phyloP scores from a whole-genome alignment of 2,888 invertebrate genomes.

The Lasiommata megera region DNA sequence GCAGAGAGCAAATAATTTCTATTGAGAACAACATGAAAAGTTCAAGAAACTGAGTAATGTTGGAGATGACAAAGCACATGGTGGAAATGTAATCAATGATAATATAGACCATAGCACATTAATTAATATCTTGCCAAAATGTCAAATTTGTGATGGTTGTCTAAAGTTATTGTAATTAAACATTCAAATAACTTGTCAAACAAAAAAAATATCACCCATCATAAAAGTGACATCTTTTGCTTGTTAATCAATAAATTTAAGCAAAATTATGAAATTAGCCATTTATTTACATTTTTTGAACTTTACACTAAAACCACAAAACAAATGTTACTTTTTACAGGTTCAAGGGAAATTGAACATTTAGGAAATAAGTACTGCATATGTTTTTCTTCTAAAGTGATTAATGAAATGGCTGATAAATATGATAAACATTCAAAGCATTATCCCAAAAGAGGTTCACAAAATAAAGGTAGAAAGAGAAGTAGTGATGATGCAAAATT shows the following conservation, averaged over 20 bases:
- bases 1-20: slow-evolving; percentile 35
- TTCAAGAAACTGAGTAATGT: slow-evolving; percentile 59
- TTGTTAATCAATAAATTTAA: slow-evolving; percentile 28
- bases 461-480: slow-evolving; percentile 44
- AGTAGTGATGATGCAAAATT: slow-evolving; percentile 36
- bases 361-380: slow-evolving; percentile 31
- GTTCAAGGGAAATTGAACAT: slow-evolving; percentile 33
- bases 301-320: slow-evolving; percentile 28
- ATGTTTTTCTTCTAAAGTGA: slow-evolving; percentile 32
- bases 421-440: slow-evolving; percentile 43
- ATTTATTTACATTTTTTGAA: slow-evolving; percentile 17
- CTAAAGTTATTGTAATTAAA: too few relatives aligned
- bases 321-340: slow-evolving; percentile 54
- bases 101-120: slow-evolving; percentile 63
- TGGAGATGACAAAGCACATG: slow-evolving; percentile 60
- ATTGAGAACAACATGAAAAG: slow-evolving; percentile 55
- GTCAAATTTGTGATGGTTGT: slow-evolving; percentile 62
- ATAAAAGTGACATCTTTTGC: slow-evolving; percentile 39
- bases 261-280: slow-evolving; percentile 22
- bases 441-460: slow-evolving; percentile 47
- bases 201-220: slow-evolving; percentile 29
- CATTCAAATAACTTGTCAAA: slow-evolving; percentile 11
- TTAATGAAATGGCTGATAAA: slow-evolving; percentile 50
- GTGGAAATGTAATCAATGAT: slow-evolving; percentile 79
- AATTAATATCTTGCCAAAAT: slow-evolving; percentile 41